A percentile compares a stretch with the other conserved stretches of the same genome.
Evolutionary conservation across 2,888 invertebrate genomes (phyloP).

Genomic region (Macaria liturata): DNA sequence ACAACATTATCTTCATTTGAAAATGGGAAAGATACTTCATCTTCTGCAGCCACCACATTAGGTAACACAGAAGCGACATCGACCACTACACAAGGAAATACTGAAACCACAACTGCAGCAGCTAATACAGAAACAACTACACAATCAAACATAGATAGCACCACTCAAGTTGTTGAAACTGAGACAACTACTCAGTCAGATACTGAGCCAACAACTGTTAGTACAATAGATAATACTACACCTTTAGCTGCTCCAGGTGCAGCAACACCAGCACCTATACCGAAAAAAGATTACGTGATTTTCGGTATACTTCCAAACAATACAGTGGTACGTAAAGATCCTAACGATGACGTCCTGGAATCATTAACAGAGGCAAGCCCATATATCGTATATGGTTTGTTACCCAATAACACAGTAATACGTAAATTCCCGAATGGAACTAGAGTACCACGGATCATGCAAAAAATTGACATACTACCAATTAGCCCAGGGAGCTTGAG

Average conservation of each 20-base stretch:
- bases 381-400: constrained; percentile 89
- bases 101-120: constrained; percentile 28
- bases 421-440: constrained; percentile 92
- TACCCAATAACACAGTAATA: constrained; percentile 90
- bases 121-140: constrained; percentile 38
- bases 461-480: constrained; percentile 84
- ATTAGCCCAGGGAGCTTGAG: constrained; percentile 84
- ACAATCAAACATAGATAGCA: constrained; percentile 40
- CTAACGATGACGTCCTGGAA: constrained; percentile 86
- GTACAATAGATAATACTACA: constrained; percentile 45
- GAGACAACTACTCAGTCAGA: constrained; percentile 49
- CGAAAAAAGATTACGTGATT: constrained; percentile 87
- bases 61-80: constrained; percentile 21
- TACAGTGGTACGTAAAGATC: constrained; percentile 90
- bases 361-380: constrained; percentile 87
- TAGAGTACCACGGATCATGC: constrained; percentile 86
- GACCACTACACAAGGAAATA: constrained; percentile 28
- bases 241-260: constrained; percentile 47
- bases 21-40: constrained; percentile 19
- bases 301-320: constrained; percentile 91
- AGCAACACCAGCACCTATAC: constrained; percentile 56
- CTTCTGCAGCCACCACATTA: constrained; percentile 32
- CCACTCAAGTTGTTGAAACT: constrained; percentile 46
- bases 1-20: constrained; percentile 13
- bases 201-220: constrained; percentile 43